Base-by-base conservation (phyloP, 2,113 vertebrate genomes). In the Brachionichthys hirsutus region DNA sequence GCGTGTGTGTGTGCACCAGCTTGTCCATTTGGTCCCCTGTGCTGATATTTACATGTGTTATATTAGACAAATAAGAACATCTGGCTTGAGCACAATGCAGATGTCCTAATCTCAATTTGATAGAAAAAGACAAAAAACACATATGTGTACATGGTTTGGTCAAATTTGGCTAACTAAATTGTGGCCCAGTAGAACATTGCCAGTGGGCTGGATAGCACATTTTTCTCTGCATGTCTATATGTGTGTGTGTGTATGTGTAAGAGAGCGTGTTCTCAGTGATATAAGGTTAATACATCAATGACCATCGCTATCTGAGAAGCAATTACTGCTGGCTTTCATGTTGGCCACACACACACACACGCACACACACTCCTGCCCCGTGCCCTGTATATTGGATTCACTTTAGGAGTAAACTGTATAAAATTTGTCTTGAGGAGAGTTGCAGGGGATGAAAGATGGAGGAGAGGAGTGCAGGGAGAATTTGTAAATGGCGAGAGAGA, bases 271-370 rank as follows among this genome's bases (percentile, higher is more conserved):
- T 74, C 34, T 52, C 47, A 38, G 12, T 64, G 60, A 79, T 79
- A 73, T 59, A 50, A 78, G 74, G 70, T 75, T 73, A 83, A 82
- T 75, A 77, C 72, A 85, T 82, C 67, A 82, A 85, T 72, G 60
- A 68, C 58, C 52, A 68, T 71, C 0, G 18, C 53, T 62, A 79
- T 77, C 70, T 78, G 47, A 75, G 67, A 80, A 75, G 70, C 71
- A 85, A 76, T 80, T 86, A 80, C 68, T 57, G 48, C 73, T 73
- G 61, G 55, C 72, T 82, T 74, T 74, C 60, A 62, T 73, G 52
- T 44, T 45, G n/a, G 45, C 47, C 43, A 43, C 48, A 36, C 51
- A 55, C 53, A 44, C 34, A 63, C 50, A 24, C 43, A 44, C 43
- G 20, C 24, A 16, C 11, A 13, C 52, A 38, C 36, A 34, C 59